Evolutionary conservation across 37 sponge, comb jelly and placozoan species (phyloP).

Genomic region (Sycon ciliatum): DNA sequence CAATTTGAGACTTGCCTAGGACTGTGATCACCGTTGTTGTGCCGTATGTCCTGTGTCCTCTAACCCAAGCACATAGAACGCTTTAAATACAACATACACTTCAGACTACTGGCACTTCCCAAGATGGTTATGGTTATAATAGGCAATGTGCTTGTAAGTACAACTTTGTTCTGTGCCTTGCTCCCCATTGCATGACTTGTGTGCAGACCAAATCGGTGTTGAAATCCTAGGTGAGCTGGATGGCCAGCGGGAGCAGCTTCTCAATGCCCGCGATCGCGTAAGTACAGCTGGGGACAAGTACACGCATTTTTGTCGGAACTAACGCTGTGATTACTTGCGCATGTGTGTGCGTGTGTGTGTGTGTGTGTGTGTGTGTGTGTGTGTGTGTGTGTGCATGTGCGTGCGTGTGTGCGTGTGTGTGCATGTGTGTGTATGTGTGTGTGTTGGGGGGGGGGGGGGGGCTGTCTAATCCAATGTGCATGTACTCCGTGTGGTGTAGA

Average conservation of each 20-base stretch:
- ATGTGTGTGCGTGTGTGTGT: background rate
- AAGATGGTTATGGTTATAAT: no score
- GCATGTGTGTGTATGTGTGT: background rate
- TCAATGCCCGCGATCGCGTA: background rate
- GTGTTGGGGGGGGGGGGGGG: no score
- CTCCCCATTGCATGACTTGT: no score
- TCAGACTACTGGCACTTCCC: no score
- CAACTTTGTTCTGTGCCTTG: no score
- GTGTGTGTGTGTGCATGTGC: background rate
- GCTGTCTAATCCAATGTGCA: no score
- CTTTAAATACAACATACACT: no score
- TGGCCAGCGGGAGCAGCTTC: slow-evolving; percentile 15
- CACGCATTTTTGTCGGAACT: background rate
- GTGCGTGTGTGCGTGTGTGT: background rate
- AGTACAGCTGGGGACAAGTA: background rate
- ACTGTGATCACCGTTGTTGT: no score
- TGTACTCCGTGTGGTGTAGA: no score
- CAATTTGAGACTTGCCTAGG: no score
- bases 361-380: slow-evolving; percentile 13
- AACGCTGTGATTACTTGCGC: background rate
- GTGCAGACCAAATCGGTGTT: slow-evolving; percentile 13
- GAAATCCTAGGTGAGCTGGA: slow-evolving; percentile 1
- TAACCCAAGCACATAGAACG: no score
- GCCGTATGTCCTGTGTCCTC: no score
- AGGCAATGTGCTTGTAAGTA: background rate